A percentile compares a stretch with the other conserved stretches of the same genome.
phyloP scores from a whole-genome alignment of 2,113 vertebrate species.

The Chloroceryle aenea region DNA sequence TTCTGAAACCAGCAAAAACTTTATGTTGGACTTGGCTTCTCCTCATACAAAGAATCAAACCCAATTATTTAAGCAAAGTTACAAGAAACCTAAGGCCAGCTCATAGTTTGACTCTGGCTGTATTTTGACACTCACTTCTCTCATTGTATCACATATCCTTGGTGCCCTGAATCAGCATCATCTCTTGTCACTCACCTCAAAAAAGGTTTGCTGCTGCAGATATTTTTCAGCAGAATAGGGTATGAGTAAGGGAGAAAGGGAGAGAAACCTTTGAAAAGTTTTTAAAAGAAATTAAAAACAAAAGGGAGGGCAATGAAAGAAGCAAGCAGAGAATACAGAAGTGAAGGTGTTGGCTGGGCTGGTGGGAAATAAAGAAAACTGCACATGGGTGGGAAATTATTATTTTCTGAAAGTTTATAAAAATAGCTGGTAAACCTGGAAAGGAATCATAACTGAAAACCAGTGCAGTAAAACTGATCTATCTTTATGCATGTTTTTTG shows the following conservation, averaged over 20 bases:
- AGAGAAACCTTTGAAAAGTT: slow-evolving; percentile 20
- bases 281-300: slow-evolving; percentile 22
- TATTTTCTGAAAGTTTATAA: slow-evolving; percentile 14
- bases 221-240: background rate
- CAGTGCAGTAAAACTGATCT: background rate
- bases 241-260: background rate
- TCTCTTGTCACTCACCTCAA: background rate
- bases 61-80: background rate
- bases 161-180: slow-evolving; percentile 10
- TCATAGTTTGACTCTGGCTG: background rate
- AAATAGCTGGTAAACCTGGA: background rate
- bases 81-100: background rate
- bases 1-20: background rate
- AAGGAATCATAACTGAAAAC: background rate
- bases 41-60: background rate
- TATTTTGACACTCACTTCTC: background rate
- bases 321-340: background rate
- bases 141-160: background rate
- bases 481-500: background rate
- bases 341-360: background rate
- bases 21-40: background rate
- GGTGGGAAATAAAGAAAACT: slow-evolving; percentile 5
- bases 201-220: background rate
- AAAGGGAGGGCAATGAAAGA: background rate
- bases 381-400: background rate